These are phyloP conservation scores for Eulacestoma nigropectus DNA, from an alignment of 2,113 vertebrate species.

Conservation along the genomic window DNA sequence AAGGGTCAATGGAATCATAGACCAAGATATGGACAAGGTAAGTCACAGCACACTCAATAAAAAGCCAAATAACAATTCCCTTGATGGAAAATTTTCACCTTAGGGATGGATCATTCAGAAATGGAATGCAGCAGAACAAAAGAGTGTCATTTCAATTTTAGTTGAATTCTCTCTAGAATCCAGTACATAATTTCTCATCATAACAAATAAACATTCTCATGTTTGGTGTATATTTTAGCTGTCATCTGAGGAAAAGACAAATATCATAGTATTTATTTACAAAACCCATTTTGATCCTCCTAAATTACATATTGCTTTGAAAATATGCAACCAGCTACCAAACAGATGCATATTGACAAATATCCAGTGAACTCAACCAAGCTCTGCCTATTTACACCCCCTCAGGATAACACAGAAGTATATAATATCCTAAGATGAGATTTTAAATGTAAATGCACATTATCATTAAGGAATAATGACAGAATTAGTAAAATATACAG, in stretches of 20 bases:
- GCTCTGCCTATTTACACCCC: neutral
- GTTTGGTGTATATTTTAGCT: neutral
- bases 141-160: neutral
- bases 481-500: constrained; percentile 19
- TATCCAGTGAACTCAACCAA: neutral
- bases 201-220: constrained; percentile 13
- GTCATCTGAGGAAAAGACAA: neutral
- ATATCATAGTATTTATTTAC: neutral
- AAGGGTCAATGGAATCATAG: neutral
- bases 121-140: neutral
- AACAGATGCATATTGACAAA: neutral
- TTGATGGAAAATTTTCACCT: neutral
- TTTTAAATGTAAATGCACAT: constrained; percentile 33
- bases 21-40: neutral
- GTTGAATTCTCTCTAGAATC: neutral
- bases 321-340: neutral
- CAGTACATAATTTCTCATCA: neutral
- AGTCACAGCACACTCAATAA: neutral
- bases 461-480: constrained; percentile 20
- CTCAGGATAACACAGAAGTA: neutral
- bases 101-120: neutral
- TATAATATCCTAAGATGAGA: neutral
- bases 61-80: neutral
- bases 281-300: neutral
- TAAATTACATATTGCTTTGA: neutral